Conservation (phyloP, 2,888 invertebrate species). For the Marronus borbonicus region DNA sequence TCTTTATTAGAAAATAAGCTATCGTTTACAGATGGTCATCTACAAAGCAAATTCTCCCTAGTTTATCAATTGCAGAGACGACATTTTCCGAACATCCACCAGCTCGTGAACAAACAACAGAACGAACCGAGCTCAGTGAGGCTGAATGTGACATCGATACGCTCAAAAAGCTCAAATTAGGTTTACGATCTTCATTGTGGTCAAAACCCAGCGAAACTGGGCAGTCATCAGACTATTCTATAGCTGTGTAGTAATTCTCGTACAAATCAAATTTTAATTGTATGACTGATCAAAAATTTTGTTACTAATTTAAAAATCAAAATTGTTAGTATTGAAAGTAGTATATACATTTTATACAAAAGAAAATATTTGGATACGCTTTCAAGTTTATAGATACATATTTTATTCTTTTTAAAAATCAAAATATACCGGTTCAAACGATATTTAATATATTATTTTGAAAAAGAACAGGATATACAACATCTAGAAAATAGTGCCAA, state of each 20-base stretch:
- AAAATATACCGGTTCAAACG: constrained; percentile 34
- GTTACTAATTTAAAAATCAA: constrained; percentile 57
- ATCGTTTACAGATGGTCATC: constrained; percentile 70
- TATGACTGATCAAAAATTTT: constrained; percentile 54
- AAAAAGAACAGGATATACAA: constrained; percentile 46
- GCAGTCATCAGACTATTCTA: constrained; percentile 82
- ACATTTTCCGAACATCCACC: constrained; percentile 70
- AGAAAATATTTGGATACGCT: constrained; percentile 57
- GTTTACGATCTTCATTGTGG: constrained; percentile 81
- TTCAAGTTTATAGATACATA: constrained; percentile 50
- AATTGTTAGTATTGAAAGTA: constrained; percentile 60
- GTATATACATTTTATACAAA: constrained; percentile 64
- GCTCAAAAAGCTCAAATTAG: constrained; percentile 81
- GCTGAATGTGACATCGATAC: constrained; percentile 84
- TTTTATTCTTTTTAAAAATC: constrained; percentile 38
- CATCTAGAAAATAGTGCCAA: constrained; percentile 54
- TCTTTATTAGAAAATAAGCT: too few relatives aligned
- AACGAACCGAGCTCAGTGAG: constrained; percentile 78
- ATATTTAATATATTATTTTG: constrained; percentile 50
- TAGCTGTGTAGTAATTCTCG: constrained; percentile 75
- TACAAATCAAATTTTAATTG: constrained; percentile 45
- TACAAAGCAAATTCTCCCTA: constrained; percentile 77
- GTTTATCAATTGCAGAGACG: constrained; percentile 75
- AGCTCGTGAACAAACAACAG: constrained; percentile 68
- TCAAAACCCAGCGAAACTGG: constrained; percentile 76